Evolutionary conservation across 2,113 vertebrate genomes (phyloP).

Genomic region (Sebastes fasciatus): DNA sequence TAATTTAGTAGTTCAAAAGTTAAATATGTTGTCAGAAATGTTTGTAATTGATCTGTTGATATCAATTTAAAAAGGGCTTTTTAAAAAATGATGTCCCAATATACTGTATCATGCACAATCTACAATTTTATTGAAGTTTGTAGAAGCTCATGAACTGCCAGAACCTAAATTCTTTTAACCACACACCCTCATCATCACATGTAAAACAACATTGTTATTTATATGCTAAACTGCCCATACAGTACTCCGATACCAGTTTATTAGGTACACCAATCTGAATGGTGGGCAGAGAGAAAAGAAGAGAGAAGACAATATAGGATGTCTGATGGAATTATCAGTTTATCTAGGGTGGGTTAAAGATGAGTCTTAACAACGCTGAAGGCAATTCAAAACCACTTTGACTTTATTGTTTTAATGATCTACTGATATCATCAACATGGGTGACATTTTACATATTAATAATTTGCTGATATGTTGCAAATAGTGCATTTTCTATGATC

Average conservation of each 20-base stretch:
- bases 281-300: neutral
- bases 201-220: neutral
- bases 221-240: neutral
- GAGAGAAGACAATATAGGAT: neutral
- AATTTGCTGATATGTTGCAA: conserved; percentile 51
- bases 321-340: neutral
- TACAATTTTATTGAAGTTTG: neutral
- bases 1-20: neutral
- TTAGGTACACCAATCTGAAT: neutral
- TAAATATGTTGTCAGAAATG: neutral
- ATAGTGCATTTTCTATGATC: conserved; percentile 57
- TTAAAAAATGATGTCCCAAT: neutral
- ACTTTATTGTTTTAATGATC: conserved; percentile 57
- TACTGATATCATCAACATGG: conserved; percentile 30
- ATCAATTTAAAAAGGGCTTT: neutral
- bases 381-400: conserved; percentile 1
- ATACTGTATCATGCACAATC: neutral
- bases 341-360: conserved; percentile 3
- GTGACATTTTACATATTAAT: conserved; percentile 40
- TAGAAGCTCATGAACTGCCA: neutral
- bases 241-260: neutral
- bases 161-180: neutral
- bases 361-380: neutral
- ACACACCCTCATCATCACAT: neutral
- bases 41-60: neutral